phyloP scores from a whole-genome alignment of 1,140 invertebrate genomes.

The Armadillidium nasatum region DNA sequence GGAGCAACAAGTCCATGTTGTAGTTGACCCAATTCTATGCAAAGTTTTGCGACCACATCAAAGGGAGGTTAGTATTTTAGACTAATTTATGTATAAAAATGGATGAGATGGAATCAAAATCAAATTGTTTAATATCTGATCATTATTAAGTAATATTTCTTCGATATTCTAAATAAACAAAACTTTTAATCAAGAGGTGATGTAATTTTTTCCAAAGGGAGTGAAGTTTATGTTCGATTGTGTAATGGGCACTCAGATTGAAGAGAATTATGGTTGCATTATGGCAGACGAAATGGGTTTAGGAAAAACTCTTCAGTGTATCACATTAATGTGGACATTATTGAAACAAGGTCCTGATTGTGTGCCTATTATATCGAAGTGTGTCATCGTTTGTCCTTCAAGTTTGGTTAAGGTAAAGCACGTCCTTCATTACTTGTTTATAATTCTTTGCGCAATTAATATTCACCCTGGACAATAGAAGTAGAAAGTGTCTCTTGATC shows the following conservation, averaged over 20 bases:
- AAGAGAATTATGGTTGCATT: constrained; percentile 85
- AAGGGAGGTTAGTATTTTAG: constrained; percentile 63
- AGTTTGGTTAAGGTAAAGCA: constrained; percentile 89
- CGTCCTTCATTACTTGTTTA: no score
- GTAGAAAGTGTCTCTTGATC: no score
- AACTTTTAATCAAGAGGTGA: no score
- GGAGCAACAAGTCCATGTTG: constrained; percentile 74
- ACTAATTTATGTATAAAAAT: no score
- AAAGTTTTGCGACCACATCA: constrained; percentile 95
- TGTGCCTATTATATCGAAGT: constrained; percentile 51
- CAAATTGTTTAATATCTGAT: no score
- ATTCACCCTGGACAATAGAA: no score
- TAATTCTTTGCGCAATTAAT: no score
- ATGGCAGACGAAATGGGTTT: constrained; percentile 99
- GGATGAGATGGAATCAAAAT: no score
- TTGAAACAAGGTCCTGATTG: constrained; percentile 69
- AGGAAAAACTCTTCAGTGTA: constrained; percentile 97
- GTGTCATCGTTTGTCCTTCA: constrained; percentile 80
- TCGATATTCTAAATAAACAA: constrained; percentile 23
- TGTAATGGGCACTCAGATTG: constrained; percentile 87
- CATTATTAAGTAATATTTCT: no score
- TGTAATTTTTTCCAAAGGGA: constrained; percentile 59
- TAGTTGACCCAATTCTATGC: constrained; percentile 86
- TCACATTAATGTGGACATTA: constrained; percentile 92
- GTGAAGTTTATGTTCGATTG: constrained; percentile 99